Conservation (phyloP, 2,888 invertebrate species). For the Fragum sueziense region DNA sequence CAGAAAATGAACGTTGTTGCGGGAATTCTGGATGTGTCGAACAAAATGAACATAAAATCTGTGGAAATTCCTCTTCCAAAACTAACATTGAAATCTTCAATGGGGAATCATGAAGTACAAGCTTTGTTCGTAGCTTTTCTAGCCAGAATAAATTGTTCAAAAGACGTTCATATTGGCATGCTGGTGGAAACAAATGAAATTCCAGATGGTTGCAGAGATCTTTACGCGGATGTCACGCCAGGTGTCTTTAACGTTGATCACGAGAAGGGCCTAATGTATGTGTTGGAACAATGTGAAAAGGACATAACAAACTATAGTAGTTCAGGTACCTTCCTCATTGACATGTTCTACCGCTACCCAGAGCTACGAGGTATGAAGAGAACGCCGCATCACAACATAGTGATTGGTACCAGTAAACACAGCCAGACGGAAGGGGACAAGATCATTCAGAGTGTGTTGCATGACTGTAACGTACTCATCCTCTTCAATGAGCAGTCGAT, state of each 20-base stretch:
- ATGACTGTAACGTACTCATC: slow-evolving; percentile 65
- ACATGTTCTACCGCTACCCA: slow-evolving; percentile 66
- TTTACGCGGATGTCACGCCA: slow-evolving; percentile 64
- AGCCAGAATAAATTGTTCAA: slow-evolving; percentile 63
- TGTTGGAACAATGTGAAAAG: slow-evolving; percentile 39
- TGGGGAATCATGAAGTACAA: slow-evolving; percentile 19
- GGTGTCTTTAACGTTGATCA: slow-evolving; percentile 60
- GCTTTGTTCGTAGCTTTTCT: slow-evolving; percentile 65
- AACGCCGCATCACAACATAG: slow-evolving; percentile 67
- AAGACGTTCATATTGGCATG: slow-evolving; percentile 63
- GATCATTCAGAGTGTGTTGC: slow-evolving; percentile 39
- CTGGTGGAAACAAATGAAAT: slow-evolving; percentile 55
- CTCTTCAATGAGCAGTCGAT: slow-evolving; percentile 43
- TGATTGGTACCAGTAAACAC: slow-evolving; percentile 45
- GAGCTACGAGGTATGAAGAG: slow-evolving; percentile 59
- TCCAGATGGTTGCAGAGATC: slow-evolving; percentile 26
- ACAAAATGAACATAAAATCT: slow-evolving; percentile 48
- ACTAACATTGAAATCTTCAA: slow-evolving; percentile 11
- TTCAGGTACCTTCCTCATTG: slow-evolving; percentile 60
- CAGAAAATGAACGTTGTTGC: slow-evolving; percentile 69
- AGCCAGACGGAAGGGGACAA: not conserved
- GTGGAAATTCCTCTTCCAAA: slow-evolving; percentile 33
- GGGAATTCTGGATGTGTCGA: slow-evolving; percentile 60
- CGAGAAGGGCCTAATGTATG: slow-evolving; percentile 22
- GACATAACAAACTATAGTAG: slow-evolving; percentile 39